Evolutionary conservation across 2,113 vertebrate species (phyloP).

Genomic region (Dermatemys mawii): DNA sequence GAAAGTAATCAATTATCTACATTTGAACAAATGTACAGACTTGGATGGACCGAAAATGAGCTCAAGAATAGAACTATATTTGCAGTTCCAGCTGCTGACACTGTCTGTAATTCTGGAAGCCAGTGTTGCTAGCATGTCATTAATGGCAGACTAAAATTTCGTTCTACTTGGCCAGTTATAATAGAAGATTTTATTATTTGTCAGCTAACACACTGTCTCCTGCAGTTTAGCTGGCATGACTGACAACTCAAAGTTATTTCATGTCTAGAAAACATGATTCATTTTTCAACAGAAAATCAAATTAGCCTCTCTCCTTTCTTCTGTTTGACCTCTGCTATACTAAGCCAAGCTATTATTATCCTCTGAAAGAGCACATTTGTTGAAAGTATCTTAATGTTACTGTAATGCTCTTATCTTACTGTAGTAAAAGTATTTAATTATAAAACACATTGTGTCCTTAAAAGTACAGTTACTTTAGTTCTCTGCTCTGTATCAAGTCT

Average conservation of each 20-base stretch:
- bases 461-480: slow-evolving; percentile 4
- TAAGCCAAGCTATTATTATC: background rate
- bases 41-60: background rate
- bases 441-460: background rate
- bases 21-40: background rate
- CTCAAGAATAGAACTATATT: background rate
- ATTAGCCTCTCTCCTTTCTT: slow-evolving; percentile 37
- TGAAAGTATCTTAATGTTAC: background rate
- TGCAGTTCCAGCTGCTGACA: background rate
- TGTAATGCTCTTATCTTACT: slow-evolving; percentile 10
- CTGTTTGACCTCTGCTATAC: slow-evolving; percentile 2
- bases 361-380: background rate
- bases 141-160: background rate
- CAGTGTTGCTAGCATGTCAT: background rate
- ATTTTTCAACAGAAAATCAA: slow-evolving; percentile 48
- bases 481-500: background rate
- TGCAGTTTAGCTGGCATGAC: background rate
- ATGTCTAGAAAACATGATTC: background rate
- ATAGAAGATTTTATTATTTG: slow-evolving; percentile 33
- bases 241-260: background rate
- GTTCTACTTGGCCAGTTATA: background rate
- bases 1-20: background rate
- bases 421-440: slow-evolving; percentile 31
- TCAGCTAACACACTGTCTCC: slow-evolving; percentile 14
- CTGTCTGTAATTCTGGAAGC: slow-evolving; percentile 2